Conservation (phyloP, 2,797 vertebrate species). For the Mastacembelus armatus region DNA sequence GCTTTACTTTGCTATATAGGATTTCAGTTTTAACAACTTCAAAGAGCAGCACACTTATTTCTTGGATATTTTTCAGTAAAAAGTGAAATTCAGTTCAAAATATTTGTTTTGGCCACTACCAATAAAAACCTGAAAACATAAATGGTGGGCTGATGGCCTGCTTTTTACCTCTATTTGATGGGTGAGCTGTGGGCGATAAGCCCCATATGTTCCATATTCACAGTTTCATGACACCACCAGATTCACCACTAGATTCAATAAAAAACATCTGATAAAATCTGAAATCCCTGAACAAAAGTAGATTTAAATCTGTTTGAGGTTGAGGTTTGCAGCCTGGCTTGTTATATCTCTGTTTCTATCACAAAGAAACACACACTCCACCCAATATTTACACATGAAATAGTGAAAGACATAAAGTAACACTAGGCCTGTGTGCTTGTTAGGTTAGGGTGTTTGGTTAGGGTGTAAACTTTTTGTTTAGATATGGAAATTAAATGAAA, state of each 20-base stretch:
- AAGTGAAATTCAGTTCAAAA: background rate
- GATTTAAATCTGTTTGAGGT: background rate
- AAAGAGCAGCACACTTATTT: background rate
- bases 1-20: background rate
- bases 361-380: background rate
- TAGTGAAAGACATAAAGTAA: background rate
- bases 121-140: background rate
- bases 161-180: slow-evolving; percentile 5
- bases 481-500: background rate
- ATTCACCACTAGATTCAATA: no score
- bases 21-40: slow-evolving; percentile 1
- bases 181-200: slow-evolving; percentile 1
- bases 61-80: background rate
- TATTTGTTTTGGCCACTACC: background rate
- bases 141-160: background rate
- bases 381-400: background rate
- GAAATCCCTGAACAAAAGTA: background rate
- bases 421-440: background rate
- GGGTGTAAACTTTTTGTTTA: background rate
- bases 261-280: no score
- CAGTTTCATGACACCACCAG: background rate
- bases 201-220: background rate
- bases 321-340: background rate
- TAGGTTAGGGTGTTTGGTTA: background rate
- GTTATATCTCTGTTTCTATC: background rate